Percentiles rank a stretch among this genome's conserved stretches.
phyloP scores from a whole-genome alignment of 2,888 invertebrate genomes.

The Arrhopalites spinosus region DNA sequence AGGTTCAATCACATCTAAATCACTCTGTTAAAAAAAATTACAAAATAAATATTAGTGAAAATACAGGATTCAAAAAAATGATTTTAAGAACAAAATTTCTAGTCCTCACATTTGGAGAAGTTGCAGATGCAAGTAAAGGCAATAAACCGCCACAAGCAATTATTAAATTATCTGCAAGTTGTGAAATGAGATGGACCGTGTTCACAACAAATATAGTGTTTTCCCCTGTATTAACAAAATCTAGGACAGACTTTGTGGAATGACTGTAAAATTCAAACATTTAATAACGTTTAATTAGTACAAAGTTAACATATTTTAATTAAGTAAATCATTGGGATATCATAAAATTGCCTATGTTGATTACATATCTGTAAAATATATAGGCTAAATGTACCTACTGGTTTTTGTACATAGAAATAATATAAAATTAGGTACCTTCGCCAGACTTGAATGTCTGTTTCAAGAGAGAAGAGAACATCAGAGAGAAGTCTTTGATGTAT shows the following conservation, averaged over 20 bases:
- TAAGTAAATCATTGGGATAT: no score
- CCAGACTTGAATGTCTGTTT: conserved; percentile 95
- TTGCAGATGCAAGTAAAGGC: conserved; percentile 95
- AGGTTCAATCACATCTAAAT: conserved; percentile 96
- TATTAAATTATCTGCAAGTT: conserved; percentile 97
- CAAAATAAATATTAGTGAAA: background rate
- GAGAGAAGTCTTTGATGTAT: conserved; percentile 95
- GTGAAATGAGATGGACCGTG: conserved; percentile 98
- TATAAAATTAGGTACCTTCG: conserved; percentile 63
- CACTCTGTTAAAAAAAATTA: conserved; percentile 71
- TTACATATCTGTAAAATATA: no score
- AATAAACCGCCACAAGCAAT: conserved; percentile 97
- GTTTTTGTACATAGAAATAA: background rate
- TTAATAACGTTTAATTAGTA: background rate
- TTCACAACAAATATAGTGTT: conserved; percentile 99
- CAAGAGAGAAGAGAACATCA: conserved; percentile 93
- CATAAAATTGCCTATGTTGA: no score
- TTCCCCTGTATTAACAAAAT: conserved; percentile 97
- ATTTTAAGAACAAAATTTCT: background rate
- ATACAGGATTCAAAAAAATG: background rate
- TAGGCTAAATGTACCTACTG: background rate
- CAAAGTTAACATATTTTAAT: no score
- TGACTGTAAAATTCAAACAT: conserved; percentile 69
- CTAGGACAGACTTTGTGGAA: conserved; percentile 93
- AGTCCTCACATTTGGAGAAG: conserved; percentile 89